Conservation (phyloP, 2,888 invertebrate species). For the Aporophyla nigra region DNA sequence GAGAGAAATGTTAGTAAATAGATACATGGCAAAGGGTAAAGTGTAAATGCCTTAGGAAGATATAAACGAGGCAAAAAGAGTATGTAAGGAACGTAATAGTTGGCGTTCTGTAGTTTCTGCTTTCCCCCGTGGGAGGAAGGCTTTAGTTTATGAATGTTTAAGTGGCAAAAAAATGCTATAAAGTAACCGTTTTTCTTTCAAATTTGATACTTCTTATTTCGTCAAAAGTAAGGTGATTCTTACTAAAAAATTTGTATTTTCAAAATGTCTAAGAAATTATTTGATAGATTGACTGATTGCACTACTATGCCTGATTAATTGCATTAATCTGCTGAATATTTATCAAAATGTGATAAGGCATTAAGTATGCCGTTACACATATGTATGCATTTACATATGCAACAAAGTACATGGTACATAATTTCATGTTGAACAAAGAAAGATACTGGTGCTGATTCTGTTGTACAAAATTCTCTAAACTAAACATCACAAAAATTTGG, state of each 20-base stretch:
- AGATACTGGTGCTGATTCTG: no score
- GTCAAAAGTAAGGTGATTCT: neutral
- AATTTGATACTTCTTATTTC: neutral
- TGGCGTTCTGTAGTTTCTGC: no score
- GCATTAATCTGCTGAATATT: neutral
- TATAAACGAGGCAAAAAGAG: no score
- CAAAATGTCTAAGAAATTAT: neutral
- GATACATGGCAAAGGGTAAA: no score
- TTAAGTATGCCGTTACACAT: no score
- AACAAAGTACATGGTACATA: neutral
- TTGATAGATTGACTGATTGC: neutral
- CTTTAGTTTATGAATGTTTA: neutral
- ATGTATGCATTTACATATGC: no score
- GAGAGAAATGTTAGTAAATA: slow-evolving; percentile 11
- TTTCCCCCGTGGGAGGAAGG: no score
- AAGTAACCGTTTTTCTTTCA: neutral
- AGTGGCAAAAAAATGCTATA: neutral
- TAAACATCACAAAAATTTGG: no score
- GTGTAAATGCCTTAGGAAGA: no score
- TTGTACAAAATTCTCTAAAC: no score
- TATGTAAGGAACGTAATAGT: no score
- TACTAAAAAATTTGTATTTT: neutral
- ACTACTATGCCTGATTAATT: neutral
- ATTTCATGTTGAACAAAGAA: neutral
- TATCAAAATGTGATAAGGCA: neutral